phyloP scores from a whole-genome alignment of 2,797 vertebrate species.

The Margarornis squamiger region DNA sequence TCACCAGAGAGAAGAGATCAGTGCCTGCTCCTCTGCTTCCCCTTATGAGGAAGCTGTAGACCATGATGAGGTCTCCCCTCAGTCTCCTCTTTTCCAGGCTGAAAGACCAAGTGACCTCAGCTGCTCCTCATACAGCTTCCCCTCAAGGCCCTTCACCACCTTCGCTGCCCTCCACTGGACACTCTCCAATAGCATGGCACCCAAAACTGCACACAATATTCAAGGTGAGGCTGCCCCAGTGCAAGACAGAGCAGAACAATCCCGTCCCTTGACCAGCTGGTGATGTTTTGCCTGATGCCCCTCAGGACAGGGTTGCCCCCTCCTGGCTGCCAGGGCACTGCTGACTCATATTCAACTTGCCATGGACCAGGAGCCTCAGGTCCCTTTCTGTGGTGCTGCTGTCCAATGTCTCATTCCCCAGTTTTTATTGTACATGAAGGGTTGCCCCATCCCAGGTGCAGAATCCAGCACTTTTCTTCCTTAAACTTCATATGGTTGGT shows the following conservation, averaged over 20 bases:
- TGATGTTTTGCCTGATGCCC: accelerated
- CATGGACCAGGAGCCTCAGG: not conserved
- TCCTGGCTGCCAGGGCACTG: not conserved
- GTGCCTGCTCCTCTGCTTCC: not conserved
- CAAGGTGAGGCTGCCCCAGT: too few relatives aligned
- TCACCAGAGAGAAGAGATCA: not conserved
- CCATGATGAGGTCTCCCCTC: not conserved
- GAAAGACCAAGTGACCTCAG: not conserved
- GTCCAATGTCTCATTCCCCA: not conserved
- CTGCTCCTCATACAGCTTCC: not conserved
- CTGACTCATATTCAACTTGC: not conserved
- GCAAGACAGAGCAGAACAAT: not conserved
- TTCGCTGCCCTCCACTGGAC: not conserved
- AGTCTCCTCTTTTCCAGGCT: not conserved
- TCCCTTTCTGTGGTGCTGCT: not conserved
- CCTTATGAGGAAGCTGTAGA: not conserved
- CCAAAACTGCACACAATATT: not conserved
- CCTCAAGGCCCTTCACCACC: not conserved
- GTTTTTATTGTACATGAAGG: not conserved
- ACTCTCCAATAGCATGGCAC: not conserved
- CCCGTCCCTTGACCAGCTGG: accelerated
- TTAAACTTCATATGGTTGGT: not conserved
- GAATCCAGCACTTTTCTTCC: not conserved
- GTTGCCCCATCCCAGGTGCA: not conserved
- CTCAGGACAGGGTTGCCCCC: accelerated